These are phyloP conservation scores for Cynoglossus semilaevis DNA, from an alignment of 2,113 vertebrate genomes.

Conservation along the genomic window DNA sequence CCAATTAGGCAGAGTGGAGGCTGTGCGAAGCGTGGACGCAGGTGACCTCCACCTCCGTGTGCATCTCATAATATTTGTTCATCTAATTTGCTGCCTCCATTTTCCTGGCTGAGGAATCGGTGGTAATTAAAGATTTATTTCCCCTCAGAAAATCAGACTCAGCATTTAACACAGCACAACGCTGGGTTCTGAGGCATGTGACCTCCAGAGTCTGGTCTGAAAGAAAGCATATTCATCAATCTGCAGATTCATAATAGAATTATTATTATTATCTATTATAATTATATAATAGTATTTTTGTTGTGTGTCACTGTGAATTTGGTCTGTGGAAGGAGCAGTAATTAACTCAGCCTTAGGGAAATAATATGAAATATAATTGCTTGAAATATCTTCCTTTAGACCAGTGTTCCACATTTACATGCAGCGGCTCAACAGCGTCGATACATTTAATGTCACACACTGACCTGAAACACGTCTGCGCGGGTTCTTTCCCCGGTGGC, in stretches of 20 bases:
- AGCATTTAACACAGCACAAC: neutral
- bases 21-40: constrained; percentile 24
- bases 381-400: no score
- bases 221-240: no score
- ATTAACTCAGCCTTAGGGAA: no score
- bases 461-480: constrained; percentile 21
- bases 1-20: constrained; percentile 62
- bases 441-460: constrained; percentile 20
- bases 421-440: constrained; percentile 29
- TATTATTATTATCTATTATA: no score
- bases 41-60: constrained; percentile 20
- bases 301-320: neutral
- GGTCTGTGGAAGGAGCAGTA: no score
- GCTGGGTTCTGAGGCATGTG: neutral
- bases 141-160: neutral
- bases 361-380: no score
- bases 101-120: constrained; percentile 15
- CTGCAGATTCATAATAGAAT: no score
- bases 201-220: neutral
- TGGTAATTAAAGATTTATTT: constrained; percentile 42
- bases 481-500: constrained; percentile 23
- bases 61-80: constrained; percentile 35
- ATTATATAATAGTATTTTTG: neutral
- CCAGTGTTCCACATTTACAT: neutral
- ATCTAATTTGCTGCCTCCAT: constrained; percentile 31